Base-by-base conservation (phyloP, 1,140 invertebrate genomes). In the Argopecten irradians region DNA sequence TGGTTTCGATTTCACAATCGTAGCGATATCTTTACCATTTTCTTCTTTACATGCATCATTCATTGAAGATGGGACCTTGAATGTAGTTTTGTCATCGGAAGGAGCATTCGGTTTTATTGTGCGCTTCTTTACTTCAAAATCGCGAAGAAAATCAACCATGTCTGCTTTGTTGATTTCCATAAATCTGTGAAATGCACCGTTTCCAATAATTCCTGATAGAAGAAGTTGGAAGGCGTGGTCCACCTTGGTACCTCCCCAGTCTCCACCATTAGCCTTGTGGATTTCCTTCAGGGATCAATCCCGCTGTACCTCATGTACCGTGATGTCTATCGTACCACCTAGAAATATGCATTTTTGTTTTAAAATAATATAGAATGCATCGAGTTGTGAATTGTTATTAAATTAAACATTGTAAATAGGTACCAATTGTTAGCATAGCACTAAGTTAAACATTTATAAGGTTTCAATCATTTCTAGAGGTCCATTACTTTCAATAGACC, bases 311-410 rank as follows among this genome's bases (percentile, higher is more conserved):
- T 96, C 96, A 93, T 97, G 96, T 32, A 96, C 96, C 0, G 96
- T 97, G 82, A 97, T 96, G 91, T 97, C 96, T 0, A 96, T 96
- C n/a, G 96, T 97, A 5, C 96, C 96, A 22, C 96, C 96, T 89
- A 36, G 14, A 87, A 90, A 71, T 28, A n/a, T n/a, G n/a, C n/a
- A n/a, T n/a, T n/a, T n/a, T n/a, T n/a, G n/a, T n/a, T n/a, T n/a
- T n/a, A n/a, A n/a, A n/a, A n/a, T n/a, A n/a, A n/a, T n/a, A n/a
- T n/a, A n/a, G n/a, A n/a, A n/a, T n/a, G n/a, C n/a, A n/a, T n/a
- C n/a, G n/a, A n/a, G n/a, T n/a, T n/a, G n/a, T n/a, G n/a, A n/a
- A n/a, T n/a, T n/a, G n/a, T n/a, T n/a, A n/a, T n/a, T n/a, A n/a
- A n/a, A n/a, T n/a, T n/a, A n/a, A n/a, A n/a, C n/a, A n/a, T n/a